These are phyloP conservation scores for Cerastis leucographa DNA, from an alignment of 2,888 invertebrate species.

Conservation along the genomic window DNA sequence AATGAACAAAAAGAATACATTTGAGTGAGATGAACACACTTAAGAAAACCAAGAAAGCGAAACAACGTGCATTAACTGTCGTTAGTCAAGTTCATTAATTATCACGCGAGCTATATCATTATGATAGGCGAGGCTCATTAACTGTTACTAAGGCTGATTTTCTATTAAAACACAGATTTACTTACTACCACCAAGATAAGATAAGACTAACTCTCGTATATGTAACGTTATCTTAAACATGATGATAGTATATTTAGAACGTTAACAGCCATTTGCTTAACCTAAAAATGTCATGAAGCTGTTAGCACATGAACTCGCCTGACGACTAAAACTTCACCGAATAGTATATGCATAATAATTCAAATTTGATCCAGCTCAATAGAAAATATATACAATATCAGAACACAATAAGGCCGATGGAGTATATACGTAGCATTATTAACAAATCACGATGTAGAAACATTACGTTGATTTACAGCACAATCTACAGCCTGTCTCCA, in stretches of 20 bases:
- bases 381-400: conserved; percentile 34
- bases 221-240: conserved; percentile 52
- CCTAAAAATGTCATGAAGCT: conserved; percentile 66
- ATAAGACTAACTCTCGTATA: conserved; percentile 46
- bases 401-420: conserved; percentile 38
- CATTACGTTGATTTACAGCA: conserved; percentile 66
- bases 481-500: conserved; percentile 60
- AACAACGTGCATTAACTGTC: conserved; percentile 75
- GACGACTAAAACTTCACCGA: conserved; percentile 21
- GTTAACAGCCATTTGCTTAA: conserved; percentile 64
- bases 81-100: conserved; percentile 68
- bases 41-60: conserved; percentile 82
- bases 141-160: conserved; percentile 68
- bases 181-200: conserved; percentile 66
- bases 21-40: conserved; percentile 64
- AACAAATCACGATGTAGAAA: conserved; percentile 67
- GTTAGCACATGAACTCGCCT: conserved; percentile 30
- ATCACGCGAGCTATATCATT: conserved; percentile 73
- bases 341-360: conserved; percentile 31
- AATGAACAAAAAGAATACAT: conserved; percentile 45
- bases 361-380: conserved; percentile 35
- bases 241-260: conserved; percentile 52
- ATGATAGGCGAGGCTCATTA: conserved; percentile 63
- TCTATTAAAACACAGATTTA: conserved; percentile 66
- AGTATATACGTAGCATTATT: conserved; percentile 50